phyloP scores from a whole-genome alignment of 2,888 invertebrate species.

The Stegana nigrithorax region DNA sequence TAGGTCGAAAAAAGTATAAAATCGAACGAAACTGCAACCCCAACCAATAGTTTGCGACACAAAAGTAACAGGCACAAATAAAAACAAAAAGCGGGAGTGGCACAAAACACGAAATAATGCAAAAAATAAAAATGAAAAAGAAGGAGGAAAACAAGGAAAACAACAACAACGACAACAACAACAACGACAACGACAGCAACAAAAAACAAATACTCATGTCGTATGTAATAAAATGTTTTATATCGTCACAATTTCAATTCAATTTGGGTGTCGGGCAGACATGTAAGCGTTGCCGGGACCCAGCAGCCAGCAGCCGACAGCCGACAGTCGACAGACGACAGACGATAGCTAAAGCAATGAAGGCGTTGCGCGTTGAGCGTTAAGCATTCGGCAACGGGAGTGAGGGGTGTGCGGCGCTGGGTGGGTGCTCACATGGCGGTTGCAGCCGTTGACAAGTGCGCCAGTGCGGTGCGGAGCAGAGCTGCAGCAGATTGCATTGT shows the following conservation, averaged over 20 bases:
- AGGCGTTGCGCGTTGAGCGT: too few relatives aligned
- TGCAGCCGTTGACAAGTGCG: too few relatives aligned
- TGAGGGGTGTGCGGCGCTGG: too few relatives aligned
- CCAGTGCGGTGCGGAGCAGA: too few relatives aligned
- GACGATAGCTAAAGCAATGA: too few relatives aligned
- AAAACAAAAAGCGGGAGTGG: background rate
- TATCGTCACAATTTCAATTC: slow-evolving; percentile 44
- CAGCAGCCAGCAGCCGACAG: background rate
- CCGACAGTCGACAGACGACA: background rate
- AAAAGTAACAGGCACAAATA: background rate
- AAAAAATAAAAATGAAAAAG: background rate
- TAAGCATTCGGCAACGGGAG: too few relatives aligned
- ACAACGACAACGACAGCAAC: background rate
- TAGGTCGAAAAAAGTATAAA: background rate
- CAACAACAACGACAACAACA: background rate
- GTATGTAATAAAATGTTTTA: slow-evolving; percentile 34
- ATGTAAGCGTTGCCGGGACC: slow-evolving; percentile 17
- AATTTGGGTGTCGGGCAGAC: slow-evolving; percentile 28
- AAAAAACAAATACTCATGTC: too few relatives aligned
- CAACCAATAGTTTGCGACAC: too few relatives aligned
- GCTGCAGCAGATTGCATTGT: slow-evolving; percentile 34
- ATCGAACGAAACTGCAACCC: too few relatives aligned
- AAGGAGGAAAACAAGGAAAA: background rate
- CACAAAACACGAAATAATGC: background rate
- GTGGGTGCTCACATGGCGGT: too few relatives aligned